These are phyloP conservation scores for Cygnus buccinator DNA, from an alignment of 2,113 vertebrate species.

Conservation along the genomic window DNA sequence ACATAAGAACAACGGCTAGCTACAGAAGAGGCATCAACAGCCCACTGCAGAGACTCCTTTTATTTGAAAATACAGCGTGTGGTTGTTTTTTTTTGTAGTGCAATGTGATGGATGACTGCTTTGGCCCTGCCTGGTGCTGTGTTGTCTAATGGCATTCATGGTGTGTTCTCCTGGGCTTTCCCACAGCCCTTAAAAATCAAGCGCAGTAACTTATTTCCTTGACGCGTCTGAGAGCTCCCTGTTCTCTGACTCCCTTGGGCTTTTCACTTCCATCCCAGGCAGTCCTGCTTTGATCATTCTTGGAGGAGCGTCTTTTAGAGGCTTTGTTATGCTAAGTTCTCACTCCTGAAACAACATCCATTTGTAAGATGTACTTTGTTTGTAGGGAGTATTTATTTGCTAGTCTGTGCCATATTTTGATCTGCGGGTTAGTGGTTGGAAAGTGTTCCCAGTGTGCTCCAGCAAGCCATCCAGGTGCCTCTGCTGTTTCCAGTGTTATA, in stretches of 20 bases:
- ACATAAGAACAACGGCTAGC: background rate
- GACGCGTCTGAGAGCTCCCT: constrained; percentile 14
- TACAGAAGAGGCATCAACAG: background rate
- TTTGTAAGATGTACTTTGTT: constrained; percentile 18
- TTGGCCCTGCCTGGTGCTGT: background rate
- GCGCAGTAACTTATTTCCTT: background rate
- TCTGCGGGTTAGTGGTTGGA: background rate
- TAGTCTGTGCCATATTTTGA: background rate
- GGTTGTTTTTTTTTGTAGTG: background rate
- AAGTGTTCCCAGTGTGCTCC: background rate
- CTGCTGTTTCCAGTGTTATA: background rate
- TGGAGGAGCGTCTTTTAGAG: background rate
- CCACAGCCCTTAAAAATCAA: constrained; percentile 44
- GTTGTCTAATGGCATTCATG: background rate
- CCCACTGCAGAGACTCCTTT: background rate
- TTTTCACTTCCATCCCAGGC: constrained; percentile 48
- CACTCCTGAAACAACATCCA: constrained; percentile 40
- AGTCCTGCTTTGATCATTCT: constrained; percentile 37
- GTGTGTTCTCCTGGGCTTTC: constrained; percentile 9
- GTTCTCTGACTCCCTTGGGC: constrained; percentile 26
- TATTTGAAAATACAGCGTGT: accelerated
- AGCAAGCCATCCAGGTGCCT: background rate
- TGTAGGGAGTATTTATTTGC: constrained; percentile 27
- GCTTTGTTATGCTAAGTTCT: constrained; percentile 21
- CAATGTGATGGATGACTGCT: background rate